These are phyloP conservation scores for Crossocerus cetratus DNA, from an alignment of 2,888 invertebrate species.

Conservation along the genomic window DNA sequence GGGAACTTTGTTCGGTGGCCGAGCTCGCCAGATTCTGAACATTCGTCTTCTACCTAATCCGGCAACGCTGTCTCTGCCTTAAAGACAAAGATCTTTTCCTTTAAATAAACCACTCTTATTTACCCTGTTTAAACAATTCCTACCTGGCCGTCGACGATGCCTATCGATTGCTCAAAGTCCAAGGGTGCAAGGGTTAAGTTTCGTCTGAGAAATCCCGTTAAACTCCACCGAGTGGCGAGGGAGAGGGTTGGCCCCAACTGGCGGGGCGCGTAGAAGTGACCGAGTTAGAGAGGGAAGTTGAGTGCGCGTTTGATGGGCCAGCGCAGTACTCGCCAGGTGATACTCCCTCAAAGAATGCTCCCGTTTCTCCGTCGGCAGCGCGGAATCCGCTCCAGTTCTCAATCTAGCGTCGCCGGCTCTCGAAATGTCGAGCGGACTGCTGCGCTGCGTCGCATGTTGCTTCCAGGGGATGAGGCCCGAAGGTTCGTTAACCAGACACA, in stretches of 20 bases:
- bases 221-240: neutral
- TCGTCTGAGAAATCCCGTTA: neutral
- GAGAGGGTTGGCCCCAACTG: neutral
- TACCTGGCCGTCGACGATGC: too few relatives aligned
- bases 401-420: constrained; percentile 28
- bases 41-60: too few relatives aligned
- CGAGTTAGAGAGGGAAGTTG: constrained; percentile 24
- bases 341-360: constrained; percentile 32
- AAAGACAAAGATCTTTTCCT: too few relatives aligned
- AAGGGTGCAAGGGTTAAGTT: too few relatives aligned
- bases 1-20: too few relatives aligned
- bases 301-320: neutral
- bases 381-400: constrained; percentile 43
- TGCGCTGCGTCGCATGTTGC: constrained; percentile 61
- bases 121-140: too few relatives aligned
- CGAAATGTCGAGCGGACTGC: constrained; percentile 61
- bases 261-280: constrained; percentile 10
- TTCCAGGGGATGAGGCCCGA: constrained; percentile 53
- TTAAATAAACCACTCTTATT: too few relatives aligned
- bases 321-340: neutral
- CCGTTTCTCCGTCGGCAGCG: constrained; percentile 9
- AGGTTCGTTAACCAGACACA: constrained; percentile 36
- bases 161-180: too few relatives aligned
- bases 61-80: too few relatives aligned
- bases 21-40: too few relatives aligned